Evolutionary conservation across 2,888 invertebrate species (phyloP), one percentile per base, ranked within the genome.

Genomic region (Macrophya annulata): DNA sequence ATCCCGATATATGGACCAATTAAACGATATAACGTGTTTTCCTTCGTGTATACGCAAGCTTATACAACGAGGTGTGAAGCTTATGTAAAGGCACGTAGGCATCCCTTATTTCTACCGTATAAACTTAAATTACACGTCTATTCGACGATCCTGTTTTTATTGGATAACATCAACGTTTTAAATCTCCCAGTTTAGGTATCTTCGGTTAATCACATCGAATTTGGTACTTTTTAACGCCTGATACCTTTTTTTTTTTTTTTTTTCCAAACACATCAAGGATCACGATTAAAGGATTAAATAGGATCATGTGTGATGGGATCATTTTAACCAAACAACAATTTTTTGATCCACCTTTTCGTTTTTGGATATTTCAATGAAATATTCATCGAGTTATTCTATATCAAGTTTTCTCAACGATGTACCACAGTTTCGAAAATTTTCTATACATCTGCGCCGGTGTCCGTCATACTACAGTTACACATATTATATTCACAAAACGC

Each of bases 41-140:
- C 62, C 62, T 25, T 25, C 62, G 17, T 62, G 25, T n/a, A 51
- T 48, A 15, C 15, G 15, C 51, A n/a, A 51, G 51, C 51, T 51
- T 51, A 5, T 17, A 0, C n/a, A n/a, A 55, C 17, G 55, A 6
- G n/a, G n/a, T 55, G 55, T n/a, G 55, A n/a, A n/a, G 55, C n/a
- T 55, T 6, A n/a, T 17, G 8, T 8, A n/a, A 8, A 8, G n/a
- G 55, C n/a, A n/a, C 17, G 55, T 55, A 8, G 6, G n/a, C 17
- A 31, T 31, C 31, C 31, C 31, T 31, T 55, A 55, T 55, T 55
- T n/a, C 55, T n/a, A 55, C 55, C n/a, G 55, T 55, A n/a, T 55
- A 55, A 55, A n/a, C 55, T 55, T 55, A n/a, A 55, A n/a, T 55
- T n/a, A 55, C 55, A 55, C 55, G 55, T 8, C n/a, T n/a, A 55